Conservation (phyloP, 2,888 invertebrate species). For the Drosophila aldrichi region DNA sequence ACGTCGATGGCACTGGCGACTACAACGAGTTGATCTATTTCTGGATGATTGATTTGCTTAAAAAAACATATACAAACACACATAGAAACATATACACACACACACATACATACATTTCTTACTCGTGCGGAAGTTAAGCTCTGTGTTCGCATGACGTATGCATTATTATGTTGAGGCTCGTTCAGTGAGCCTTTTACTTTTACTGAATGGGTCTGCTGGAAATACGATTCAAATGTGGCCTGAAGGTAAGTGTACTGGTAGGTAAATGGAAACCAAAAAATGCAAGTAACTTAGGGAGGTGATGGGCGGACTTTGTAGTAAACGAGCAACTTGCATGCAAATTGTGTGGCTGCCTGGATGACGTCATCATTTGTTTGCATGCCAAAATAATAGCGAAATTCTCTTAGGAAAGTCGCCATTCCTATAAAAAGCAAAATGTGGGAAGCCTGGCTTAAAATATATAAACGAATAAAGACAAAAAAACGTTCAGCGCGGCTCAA, state of each 20-base stretch:
- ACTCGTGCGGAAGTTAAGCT: constrained; percentile 37
- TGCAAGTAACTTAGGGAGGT: constrained; percentile 63
- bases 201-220: constrained; percentile 36
- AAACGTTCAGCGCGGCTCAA: constrained; percentile 37
- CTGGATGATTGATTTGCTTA: constrained; percentile 77
- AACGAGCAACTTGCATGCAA: constrained; percentile 72
- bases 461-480: constrained; percentile 27
- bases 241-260: constrained; percentile 2
- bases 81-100: constrained; percentile 34
- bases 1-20: constrained; percentile 23
- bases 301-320: constrained; percentile 24
- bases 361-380: constrained; percentile 67
- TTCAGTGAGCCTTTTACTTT: constrained; percentile 11
- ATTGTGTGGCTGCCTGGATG: constrained; percentile 44
- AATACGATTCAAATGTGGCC: constrained; percentile 26
- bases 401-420: constrained; percentile 28
- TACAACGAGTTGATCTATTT: constrained; percentile 69
- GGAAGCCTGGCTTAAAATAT: constrained; percentile 40
- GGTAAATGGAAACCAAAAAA: constrained; percentile 24
- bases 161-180: constrained; percentile 39
- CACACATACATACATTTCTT: constrained; percentile 36
- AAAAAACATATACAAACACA: constrained; percentile 19
- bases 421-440: constrained; percentile 17
- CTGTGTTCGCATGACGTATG: constrained; percentile 63
- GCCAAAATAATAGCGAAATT: constrained; percentile 39